phyloP scores from a whole-genome alignment of 1,140 invertebrate genomes.

The Solenopsis fugax region DNA sequence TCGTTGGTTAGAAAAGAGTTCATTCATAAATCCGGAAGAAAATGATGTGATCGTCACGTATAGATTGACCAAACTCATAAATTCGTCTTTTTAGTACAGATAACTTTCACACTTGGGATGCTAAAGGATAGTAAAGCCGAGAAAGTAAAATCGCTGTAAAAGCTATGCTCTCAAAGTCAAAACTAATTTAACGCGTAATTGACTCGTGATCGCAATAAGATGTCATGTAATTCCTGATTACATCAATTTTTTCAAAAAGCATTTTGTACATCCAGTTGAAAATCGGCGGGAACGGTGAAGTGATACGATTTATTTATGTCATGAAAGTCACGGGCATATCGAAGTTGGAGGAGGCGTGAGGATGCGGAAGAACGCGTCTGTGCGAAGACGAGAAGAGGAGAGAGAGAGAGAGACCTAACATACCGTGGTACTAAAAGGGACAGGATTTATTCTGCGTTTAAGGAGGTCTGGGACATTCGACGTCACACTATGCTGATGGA shows the following conservation, averaged over 20 bases:
- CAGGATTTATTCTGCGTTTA: slow-evolving; percentile 59
- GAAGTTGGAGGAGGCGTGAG: slow-evolving; percentile 39
- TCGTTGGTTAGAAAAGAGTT: not conserved
- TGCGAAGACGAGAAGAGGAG: not conserved
- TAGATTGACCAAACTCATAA: not conserved
- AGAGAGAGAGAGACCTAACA: not conserved
- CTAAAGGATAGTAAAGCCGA: not conserved
- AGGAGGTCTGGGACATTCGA: slow-evolving; percentile 46
- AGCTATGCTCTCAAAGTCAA: not conserved
- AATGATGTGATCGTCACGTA: not conserved
- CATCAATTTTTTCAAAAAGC: not conserved
- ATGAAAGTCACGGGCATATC: slow-evolving; percentile 40
- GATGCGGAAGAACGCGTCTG: slow-evolving; percentile 7
- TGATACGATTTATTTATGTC: slow-evolving; percentile 41
- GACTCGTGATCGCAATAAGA: not conserved
- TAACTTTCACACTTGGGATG: not conserved
- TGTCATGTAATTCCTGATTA: not conserved
- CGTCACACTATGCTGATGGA: slow-evolving; percentile 58
- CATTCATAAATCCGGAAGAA: slow-evolving; percentile 5
- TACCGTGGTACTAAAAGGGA: slow-evolving; percentile 32
- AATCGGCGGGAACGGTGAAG: not conserved
- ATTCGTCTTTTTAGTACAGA: not conserved
- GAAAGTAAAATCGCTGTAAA: slow-evolving; percentile 10
- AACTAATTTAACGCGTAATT: not conserved
- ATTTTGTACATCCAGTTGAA: not conserved